Percentiles rank a stretch among this genome's conserved stretches.
These are phyloP conservation scores for Dromiciops gliroides DNA, from an alignment of 2,113 vertebrate genomes.

Conservation along the genomic window DNA sequence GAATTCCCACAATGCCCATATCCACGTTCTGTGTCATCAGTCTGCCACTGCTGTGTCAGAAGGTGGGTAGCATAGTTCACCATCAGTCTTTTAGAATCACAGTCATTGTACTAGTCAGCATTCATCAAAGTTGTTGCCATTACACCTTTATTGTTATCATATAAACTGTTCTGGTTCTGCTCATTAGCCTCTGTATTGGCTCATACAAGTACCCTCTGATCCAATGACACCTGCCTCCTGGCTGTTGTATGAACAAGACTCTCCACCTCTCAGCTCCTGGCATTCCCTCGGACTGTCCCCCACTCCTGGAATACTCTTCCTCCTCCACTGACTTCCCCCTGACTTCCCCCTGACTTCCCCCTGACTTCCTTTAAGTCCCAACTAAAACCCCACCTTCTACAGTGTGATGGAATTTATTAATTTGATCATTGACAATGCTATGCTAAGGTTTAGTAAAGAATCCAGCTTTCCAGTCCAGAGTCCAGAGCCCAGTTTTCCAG, in stretches of 20 bases:
- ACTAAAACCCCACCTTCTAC: too few relatives aligned
- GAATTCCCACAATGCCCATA: neutral
- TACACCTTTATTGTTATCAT: neutral
- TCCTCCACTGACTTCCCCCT: too few relatives aligned
- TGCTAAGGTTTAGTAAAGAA: too few relatives aligned
- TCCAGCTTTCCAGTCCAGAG: too few relatives aligned
- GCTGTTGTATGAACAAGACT: neutral
- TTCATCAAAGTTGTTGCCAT: neutral
- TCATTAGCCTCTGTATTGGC: neutral
- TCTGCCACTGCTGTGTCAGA: neutral
- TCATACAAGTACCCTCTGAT: neutral
- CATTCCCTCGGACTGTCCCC: neutral
- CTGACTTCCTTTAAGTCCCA: neutral
- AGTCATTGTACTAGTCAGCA: neutral
- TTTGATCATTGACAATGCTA: too few relatives aligned
- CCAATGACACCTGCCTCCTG: neutral
- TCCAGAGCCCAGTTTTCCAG: too few relatives aligned
- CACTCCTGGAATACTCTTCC: too few relatives aligned
- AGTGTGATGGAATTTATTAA: too few relatives aligned
- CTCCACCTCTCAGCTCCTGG: neutral
- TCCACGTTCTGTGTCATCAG: neutral
- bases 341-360: too few relatives aligned
- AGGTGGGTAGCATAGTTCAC: neutral
- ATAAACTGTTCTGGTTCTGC: neutral
- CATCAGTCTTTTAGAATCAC: neutral